Evolutionary conservation across 2,888 invertebrate genomes (phyloP).

Genomic region (Idaea aversata): DNA sequence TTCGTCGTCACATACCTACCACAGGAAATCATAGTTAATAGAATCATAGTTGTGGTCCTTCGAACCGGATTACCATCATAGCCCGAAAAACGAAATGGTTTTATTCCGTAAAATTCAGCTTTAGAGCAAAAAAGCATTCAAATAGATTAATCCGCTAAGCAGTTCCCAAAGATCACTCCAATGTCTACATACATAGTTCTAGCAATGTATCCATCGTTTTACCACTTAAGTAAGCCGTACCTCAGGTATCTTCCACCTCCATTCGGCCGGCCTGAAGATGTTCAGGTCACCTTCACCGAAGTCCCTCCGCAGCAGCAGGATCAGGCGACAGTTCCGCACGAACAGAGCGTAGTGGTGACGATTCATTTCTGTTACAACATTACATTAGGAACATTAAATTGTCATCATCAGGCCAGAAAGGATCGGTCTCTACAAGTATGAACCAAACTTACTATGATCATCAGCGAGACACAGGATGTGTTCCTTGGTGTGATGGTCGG

Average conservation of each 20-base stretch:
- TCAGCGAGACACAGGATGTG: constrained; percentile 98
- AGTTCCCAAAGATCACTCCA: too few relatives aligned
- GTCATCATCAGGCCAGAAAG: not conserved
- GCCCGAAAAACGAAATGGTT: not conserved
- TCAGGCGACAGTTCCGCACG: constrained; percentile 97
- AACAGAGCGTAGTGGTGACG: constrained; percentile 99
- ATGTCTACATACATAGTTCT: too few relatives aligned
- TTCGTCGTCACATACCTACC: constrained; percentile 94
- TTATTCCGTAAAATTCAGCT: not conserved
- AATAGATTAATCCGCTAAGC: not conserved
- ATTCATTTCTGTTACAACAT: constrained; percentile 90
- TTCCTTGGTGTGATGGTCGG: constrained; percentile 95
- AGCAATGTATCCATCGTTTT: too few relatives aligned
- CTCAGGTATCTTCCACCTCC: constrained; percentile 98
- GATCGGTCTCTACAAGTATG: not conserved
- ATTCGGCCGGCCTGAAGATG: constrained; percentile 98
- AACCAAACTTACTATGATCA: constrained; percentile 90
- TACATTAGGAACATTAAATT: not conserved
- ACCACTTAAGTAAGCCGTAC: constrained; percentile 74
- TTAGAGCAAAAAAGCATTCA: not conserved
- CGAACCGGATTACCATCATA: not conserved
- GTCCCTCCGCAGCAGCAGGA: constrained; percentile 93
- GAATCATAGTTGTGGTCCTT: constrained; percentile 8
- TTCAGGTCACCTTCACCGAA: constrained; percentile 95
- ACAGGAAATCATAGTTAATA: not conserved